Evolutionary conservation across 2,888 invertebrate species (phyloP).

Genomic region (Archips xylosteana): DNA sequence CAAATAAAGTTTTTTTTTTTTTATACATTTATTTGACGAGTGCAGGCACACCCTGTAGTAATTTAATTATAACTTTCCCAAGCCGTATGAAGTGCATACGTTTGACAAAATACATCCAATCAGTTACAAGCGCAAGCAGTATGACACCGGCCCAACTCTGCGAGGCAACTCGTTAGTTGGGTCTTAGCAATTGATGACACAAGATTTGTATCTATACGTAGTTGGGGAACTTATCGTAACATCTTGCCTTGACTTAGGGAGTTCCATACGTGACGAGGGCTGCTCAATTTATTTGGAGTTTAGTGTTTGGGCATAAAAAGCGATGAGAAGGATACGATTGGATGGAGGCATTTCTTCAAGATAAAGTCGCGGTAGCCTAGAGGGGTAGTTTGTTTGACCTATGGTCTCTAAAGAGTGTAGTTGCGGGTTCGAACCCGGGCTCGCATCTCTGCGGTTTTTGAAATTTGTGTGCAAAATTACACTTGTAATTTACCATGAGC

Average conservation of each 20-base stretch:
- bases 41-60: no score
- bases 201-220: slow-evolving; percentile 35
- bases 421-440: no score
- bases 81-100: slow-evolving; percentile 11
- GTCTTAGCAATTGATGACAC: slow-evolving; percentile 37
- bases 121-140: slow-evolving; percentile 4
- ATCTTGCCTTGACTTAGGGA: slow-evolving; percentile 33
- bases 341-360: neutral
- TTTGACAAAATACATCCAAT: slow-evolving; percentile 8
- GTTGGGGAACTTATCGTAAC: slow-evolving; percentile 29
- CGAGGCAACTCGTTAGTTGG: slow-evolving; percentile 9
- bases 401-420: no score
- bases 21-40: no score
- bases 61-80: neutral
- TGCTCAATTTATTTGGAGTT: slow-evolving; percentile 22
- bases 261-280: slow-evolving; percentile 4
- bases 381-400: no score
- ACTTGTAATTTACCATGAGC: no score
- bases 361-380: no score
- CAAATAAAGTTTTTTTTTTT: no score
- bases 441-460: no score
- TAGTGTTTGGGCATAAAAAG: slow-evolving; percentile 9
- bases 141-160: slow-evolving; percentile 3
- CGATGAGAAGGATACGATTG: neutral
- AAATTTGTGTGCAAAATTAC: no score